Conservation (phyloP, 2,113 vertebrate genomes). For the Speoplatyrhinus poulsoni region DNA sequence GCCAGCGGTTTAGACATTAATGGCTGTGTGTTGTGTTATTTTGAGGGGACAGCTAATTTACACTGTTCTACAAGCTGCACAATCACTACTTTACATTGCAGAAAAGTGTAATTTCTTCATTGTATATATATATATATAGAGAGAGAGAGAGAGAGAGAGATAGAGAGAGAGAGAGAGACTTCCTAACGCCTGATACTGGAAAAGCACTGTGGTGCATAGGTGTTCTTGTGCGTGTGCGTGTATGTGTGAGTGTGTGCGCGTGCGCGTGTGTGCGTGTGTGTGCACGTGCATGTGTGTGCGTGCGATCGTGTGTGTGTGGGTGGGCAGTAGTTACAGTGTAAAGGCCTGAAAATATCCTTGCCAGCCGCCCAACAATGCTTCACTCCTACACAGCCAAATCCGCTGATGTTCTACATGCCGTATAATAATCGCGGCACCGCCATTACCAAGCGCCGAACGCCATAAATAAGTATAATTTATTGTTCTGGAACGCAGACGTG, state of each 20-base stretch:
- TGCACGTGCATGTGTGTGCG: neutral
- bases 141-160: neutral
- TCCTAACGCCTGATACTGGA: neutral
- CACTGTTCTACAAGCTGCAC: too few relatives aligned
- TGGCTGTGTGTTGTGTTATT: too few relatives aligned
- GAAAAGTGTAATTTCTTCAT: too few relatives aligned
- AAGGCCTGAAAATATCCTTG: constrained; percentile 45
- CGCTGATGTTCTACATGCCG: constrained; percentile 34
- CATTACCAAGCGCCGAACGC: constrained; percentile 1
- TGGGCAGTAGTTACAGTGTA: constrained; percentile 25
- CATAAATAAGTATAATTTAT: too few relatives aligned
- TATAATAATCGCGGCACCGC: constrained; percentile 8
- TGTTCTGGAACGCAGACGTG: too few relatives aligned
- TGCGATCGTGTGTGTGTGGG: neutral
- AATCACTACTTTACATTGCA: too few relatives aligned
- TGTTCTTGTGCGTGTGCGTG: constrained; percentile 8
- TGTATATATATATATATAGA: too few relatives aligned
- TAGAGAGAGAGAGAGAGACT: neutral
- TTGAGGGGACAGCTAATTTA: too few relatives aligned
- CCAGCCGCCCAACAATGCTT: constrained; percentile 50
- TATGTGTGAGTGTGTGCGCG: neutral
- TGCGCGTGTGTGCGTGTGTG: constrained; percentile 9
- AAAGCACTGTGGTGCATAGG: constrained; percentile 8
- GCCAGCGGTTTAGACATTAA: too few relatives aligned
- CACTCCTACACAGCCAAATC: constrained; percentile 44